Conservation (phyloP, 92 coral and sea anemone genomes). For the Phenganax marumi region DNA sequence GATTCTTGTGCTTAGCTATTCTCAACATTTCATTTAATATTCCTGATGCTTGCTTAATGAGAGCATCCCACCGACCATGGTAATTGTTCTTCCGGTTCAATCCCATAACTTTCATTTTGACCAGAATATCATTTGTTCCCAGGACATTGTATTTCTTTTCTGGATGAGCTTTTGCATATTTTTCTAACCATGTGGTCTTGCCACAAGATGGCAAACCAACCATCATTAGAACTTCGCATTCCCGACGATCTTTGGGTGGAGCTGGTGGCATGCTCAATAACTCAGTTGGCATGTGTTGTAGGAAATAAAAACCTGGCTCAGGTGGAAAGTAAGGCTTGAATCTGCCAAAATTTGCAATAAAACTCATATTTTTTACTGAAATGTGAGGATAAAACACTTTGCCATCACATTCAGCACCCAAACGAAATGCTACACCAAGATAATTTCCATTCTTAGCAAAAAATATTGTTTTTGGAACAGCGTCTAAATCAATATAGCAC, state of each 20-base stretch:
- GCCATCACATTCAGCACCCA: slow-evolving; percentile 68
- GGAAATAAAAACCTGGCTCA: slow-evolving; percentile 66
- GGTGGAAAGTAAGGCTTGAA: slow-evolving; percentile 61
- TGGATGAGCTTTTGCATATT: slow-evolving; percentile 70
- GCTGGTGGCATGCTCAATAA: slow-evolving; percentile 56
- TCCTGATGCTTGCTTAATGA: slow-evolving; percentile 88
- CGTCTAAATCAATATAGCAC: slow-evolving; percentile 80
- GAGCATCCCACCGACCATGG: slow-evolving; percentile 98
- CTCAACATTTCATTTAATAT: slow-evolving; percentile 74
- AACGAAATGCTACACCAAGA: slow-evolving; percentile 84
- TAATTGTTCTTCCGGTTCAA: slow-evolving; percentile 80
- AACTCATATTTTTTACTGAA: slow-evolving; percentile 90
- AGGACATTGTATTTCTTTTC: slow-evolving; percentile 71
- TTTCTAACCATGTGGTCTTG: slow-evolving; percentile 82
- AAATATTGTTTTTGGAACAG: slow-evolving; percentile 68
- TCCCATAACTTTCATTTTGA: slow-evolving; percentile 92
- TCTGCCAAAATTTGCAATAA: slow-evolving; percentile 80
- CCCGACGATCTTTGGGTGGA: slow-evolving; percentile 65
- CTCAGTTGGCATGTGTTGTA: slow-evolving; percentile 59
- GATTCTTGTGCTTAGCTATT: slow-evolving; percentile 79
- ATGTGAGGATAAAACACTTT: slow-evolving; percentile 82
- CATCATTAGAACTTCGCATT: slow-evolving; percentile 93
- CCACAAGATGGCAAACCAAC: slow-evolving; percentile 93
- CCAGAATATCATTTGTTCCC: slow-evolving; percentile 85
- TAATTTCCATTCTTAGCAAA: slow-evolving; percentile 84